Conservation (phyloP, 2,113 vertebrate genomes). For the Eupsittula cactorum region DNA sequence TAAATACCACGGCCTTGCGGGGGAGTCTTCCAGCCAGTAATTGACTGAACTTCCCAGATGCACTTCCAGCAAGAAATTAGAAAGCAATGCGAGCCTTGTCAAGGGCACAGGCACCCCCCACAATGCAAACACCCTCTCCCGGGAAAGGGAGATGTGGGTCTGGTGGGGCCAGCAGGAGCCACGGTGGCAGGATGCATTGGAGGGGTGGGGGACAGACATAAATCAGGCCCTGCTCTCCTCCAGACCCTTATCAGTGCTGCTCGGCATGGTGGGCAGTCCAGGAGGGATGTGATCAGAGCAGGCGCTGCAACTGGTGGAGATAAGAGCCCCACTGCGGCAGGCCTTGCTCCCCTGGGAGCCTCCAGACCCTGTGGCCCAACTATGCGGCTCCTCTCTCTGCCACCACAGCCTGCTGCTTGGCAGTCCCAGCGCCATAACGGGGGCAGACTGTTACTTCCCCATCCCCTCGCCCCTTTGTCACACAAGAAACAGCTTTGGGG, state of each 20-base stretch:
- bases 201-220: background rate
- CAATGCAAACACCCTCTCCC: constrained; percentile 57
- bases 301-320: background rate
- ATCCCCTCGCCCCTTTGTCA: background rate
- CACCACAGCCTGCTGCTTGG: background rate
- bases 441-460: background rate
- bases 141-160: constrained; percentile 1
- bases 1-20: constrained; percentile 69
- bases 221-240: background rate
- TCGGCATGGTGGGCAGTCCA: background rate
- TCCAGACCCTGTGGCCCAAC: background rate
- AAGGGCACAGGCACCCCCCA: constrained; percentile 35
- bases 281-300: background rate
- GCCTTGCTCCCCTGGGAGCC: background rate
- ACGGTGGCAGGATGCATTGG: background rate
- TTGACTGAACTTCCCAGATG: constrained; percentile 80
- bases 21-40: constrained; percentile 80
- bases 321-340: background rate
- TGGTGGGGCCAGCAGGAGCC: background rate
- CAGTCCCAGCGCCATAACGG: background rate
- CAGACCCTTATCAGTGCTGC: background rate
- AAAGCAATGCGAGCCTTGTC: constrained; percentile 73
- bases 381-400: background rate
- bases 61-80: constrained; percentile 79
- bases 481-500: background rate